A percentile compares a stretch with the other conserved stretches of the same genome.
These are phyloP conservation scores for Octomys mimax DNA, from an alignment of 2,797 vertebrate species.

Conservation along the genomic window DNA sequence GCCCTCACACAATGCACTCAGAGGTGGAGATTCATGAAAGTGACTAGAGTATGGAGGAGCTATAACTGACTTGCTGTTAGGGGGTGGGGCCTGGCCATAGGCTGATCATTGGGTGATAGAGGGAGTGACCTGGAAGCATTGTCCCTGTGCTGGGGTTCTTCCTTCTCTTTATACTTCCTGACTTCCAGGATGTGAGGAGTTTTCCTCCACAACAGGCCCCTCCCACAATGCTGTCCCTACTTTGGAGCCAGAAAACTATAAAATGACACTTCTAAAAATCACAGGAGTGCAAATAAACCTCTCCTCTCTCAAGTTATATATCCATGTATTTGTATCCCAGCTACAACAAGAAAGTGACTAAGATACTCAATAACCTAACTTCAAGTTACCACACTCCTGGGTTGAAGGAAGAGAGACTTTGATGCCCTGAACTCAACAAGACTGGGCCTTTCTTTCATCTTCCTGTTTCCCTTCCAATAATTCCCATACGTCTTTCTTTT, in stretches of 20 bases:
- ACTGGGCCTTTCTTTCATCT: not conserved
- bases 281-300: not conserved
- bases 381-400: not conserved
- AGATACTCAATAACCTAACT: not conserved
- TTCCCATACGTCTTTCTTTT: constrained; percentile 69
- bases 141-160: not conserved
- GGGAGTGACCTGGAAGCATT: not conserved
- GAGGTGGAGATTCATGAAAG: not conserved
- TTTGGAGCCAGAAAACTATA: not conserved
- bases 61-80: not conserved
- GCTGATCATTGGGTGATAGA: not conserved
- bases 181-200: not conserved
- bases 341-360: not conserved
- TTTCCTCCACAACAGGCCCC: not conserved
- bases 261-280: not conserved
- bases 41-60: not conserved
- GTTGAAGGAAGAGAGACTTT: not conserved
- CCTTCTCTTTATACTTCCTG: not conserved
- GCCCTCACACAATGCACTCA: not conserved
- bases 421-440: not conserved
- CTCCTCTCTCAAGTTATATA: not conserved
- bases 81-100: not conserved
- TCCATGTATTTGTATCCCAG: not conserved
- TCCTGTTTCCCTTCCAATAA: constrained; percentile 7
- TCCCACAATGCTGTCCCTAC: not conserved